Conservation (phyloP, 2,888 invertebrate genomes). For the Ecdyonurus torrentis region DNA sequence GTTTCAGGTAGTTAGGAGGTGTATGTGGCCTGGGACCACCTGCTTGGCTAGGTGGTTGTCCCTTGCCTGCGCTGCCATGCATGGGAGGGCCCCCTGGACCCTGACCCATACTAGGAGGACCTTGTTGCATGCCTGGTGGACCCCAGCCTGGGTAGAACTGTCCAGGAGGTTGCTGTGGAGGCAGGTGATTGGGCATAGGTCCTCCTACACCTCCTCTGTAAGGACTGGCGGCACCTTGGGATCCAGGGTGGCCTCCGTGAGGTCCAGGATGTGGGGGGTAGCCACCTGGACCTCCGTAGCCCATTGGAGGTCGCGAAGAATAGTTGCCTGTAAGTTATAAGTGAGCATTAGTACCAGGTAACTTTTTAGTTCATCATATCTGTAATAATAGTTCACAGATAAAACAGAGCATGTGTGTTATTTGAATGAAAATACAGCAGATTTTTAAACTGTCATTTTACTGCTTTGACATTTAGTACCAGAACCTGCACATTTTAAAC, state of each 20-base stretch:
- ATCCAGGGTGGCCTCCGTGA: not conserved
- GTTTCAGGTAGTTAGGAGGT: slow-evolving; percentile 46
- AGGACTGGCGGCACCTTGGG: not conserved
- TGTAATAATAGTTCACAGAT: too few species aligned
- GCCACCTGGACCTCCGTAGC: not conserved
- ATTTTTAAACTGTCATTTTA: too few species aligned
- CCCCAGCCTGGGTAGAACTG: slow-evolving; percentile 18
- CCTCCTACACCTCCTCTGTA: not conserved
- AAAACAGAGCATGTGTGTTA: too few species aligned
- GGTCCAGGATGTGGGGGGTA: not conserved
- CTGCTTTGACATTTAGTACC: too few species aligned
- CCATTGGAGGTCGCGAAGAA: not conserved
- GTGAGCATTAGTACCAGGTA: not conserved
- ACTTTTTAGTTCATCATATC: too few species aligned
- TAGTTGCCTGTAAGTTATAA: not conserved
- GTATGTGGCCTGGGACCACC: slow-evolving; percentile 29
- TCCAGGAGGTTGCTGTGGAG: not conserved
- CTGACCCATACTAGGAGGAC: slow-evolving; percentile 15
- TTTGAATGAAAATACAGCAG: too few species aligned
- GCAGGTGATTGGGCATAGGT: not conserved
- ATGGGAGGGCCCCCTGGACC: slow-evolving; percentile 14
- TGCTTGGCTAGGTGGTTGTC: slow-evolving; percentile 14
- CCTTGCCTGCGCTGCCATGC: slow-evolving; percentile 13
- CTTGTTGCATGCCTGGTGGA: slow-evolving; percentile 17
- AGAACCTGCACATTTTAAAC: too few species aligned